These are phyloP conservation scores for Drosophila funebris DNA, from an alignment of 1,140 invertebrate genomes.

Conservation along the genomic window DNA sequence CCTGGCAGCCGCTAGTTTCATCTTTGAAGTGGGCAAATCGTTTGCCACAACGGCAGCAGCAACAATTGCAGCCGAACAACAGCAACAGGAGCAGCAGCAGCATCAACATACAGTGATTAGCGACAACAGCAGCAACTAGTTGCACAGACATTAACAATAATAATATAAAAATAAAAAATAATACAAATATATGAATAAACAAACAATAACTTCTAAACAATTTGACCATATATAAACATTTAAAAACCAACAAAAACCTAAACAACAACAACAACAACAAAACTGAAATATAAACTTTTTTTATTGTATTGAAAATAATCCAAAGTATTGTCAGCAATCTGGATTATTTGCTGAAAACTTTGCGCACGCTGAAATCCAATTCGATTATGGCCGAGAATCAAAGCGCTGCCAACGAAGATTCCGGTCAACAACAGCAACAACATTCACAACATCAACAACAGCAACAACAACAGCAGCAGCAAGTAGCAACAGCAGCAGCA, in stretches of 20 bases:
- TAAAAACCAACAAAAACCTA: neutral
- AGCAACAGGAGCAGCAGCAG: constrained; percentile 14
- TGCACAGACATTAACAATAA: neutral
- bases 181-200: neutral
- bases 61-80: constrained; percentile 11
- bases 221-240: constrained; percentile 12
- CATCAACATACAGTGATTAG: constrained; percentile 19
- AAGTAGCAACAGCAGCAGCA: constrained; percentile 49
- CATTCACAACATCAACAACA: constrained; percentile 65
- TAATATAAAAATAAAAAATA: too few relatives aligned
- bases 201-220: constrained; percentile 10
- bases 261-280: too few relatives aligned
- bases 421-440: constrained; percentile 75
- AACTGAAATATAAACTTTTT: constrained; percentile 24
- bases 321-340: constrained; percentile 69
- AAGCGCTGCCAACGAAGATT: constrained; percentile 83
- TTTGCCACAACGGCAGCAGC: constrained; percentile 38
- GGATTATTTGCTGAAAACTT: constrained; percentile 83
- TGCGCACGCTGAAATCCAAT: constrained; percentile 81
- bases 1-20: constrained; percentile 55
- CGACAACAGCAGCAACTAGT: constrained; percentile 19
- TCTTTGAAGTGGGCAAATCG: constrained; percentile 65
- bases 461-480: constrained; percentile 59
- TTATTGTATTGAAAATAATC: constrained; percentile 59
- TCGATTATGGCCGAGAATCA: constrained; percentile 84